These are phyloP conservation scores for Coelopa frigida DNA, from an alignment of 1,140 invertebrate species.

Conservation along the genomic window DNA sequence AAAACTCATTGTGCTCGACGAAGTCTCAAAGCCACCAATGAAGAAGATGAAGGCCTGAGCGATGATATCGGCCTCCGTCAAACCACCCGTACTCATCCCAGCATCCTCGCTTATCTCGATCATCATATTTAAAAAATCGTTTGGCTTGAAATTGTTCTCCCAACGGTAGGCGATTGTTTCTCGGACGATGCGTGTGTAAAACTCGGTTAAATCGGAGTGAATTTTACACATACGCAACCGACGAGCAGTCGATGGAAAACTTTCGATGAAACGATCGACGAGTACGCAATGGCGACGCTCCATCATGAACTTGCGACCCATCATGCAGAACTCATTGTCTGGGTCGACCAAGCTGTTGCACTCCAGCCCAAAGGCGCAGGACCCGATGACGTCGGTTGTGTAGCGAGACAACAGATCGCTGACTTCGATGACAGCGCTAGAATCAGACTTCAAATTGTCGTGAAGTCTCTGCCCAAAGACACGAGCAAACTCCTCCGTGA, in stretches of 20 bases:
- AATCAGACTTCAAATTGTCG: too few species aligned
- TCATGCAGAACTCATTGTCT: conserved; percentile 47
- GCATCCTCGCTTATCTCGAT: too few species aligned
- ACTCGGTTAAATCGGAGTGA: conserved; percentile 34
- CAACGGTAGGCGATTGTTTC: conserved; percentile 43
- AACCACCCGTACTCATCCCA: too few species aligned
- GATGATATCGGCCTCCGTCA: conserved; percentile 4
- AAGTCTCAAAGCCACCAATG: conserved; percentile 19
- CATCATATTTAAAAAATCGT: conserved; percentile 46
- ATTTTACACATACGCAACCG: conserved; percentile 25
- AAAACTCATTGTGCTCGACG: conserved; percentile 35
- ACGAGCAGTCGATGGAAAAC: conserved; percentile 22
- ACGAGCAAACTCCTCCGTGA: conserved; percentile 5
- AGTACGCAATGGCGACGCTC: conserved; percentile 18
- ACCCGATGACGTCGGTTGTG: conserved; percentile 57
- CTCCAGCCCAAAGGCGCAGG: conserved; percentile 53
- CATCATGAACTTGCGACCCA: conserved; percentile 35
- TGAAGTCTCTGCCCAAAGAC: conserved; percentile 11
- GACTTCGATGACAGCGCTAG: conserved; percentile 28
- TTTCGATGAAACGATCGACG: conserved; percentile 18
- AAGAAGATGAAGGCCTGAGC: conserved; percentile 16
- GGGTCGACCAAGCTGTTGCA: conserved; percentile 50
- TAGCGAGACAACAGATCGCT: conserved; percentile 47
- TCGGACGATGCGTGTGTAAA: conserved; percentile 40
- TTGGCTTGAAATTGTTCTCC: conserved; percentile 35